Conservation (phyloP, 2,888 invertebrate species). For the Leptinotarsa tumamoca region DNA sequence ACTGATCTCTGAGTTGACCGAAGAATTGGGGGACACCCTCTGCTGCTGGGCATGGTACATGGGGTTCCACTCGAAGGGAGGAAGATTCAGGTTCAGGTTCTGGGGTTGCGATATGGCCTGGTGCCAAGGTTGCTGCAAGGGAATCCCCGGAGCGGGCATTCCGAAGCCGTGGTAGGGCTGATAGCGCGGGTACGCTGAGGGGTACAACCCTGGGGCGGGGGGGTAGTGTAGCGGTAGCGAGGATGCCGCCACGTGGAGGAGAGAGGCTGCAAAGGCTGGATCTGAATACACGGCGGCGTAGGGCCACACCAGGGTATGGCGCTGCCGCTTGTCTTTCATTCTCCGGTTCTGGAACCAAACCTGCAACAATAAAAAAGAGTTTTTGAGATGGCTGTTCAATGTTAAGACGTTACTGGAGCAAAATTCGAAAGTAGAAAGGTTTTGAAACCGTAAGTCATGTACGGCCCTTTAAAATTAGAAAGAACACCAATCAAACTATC, state of each 20-base stretch:
- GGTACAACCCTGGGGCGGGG: constrained; percentile 63
- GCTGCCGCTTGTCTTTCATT: constrained; percentile 97
- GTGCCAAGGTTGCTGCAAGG: constrained; percentile 55
- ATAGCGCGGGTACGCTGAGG: constrained; percentile 65
- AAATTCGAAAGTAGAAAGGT: too few relatives aligned
- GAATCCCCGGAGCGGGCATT: constrained; percentile 64
- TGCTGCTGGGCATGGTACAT: constrained; percentile 26
- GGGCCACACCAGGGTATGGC: constrained; percentile 95
- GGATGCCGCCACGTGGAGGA: constrained; percentile 89
- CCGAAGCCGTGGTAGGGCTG: constrained; percentile 67
- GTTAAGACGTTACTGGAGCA: neutral
- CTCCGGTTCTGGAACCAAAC: constrained; percentile 98
- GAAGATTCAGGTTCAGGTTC: constrained; percentile 58
- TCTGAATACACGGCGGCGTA: constrained; percentile 95
- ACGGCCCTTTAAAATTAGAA: too few relatives aligned
- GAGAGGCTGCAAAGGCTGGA: constrained; percentile 91
- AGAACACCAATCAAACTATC: too few relatives aligned
- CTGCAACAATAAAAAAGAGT: constrained; percentile 68
- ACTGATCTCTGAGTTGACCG: constrained; percentile 64
- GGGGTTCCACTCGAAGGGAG: constrained; percentile 45
- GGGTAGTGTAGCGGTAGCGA: constrained; percentile 69
- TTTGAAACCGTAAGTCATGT: too few relatives aligned
- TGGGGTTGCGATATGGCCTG: constrained; percentile 61
- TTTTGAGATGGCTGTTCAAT: neutral
- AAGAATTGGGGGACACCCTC: constrained; percentile 57